Evolutionary conservation across 2,113 vertebrate genomes (phyloP), one percentile per base, ranked within the genome.

Genomic region (Camelus dromedarius): DNA sequence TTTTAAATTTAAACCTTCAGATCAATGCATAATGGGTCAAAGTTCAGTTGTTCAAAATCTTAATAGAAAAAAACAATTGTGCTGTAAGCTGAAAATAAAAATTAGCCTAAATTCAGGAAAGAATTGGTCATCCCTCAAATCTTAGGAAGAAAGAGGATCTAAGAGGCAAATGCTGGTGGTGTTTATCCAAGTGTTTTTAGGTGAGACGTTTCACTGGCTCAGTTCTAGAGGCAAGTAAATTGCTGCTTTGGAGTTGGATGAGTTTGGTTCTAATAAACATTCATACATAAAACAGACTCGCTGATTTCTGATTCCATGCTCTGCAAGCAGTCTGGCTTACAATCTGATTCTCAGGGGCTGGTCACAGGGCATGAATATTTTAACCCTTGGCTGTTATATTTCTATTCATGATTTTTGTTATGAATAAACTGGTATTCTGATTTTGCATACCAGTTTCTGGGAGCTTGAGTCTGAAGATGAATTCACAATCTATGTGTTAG

Each of bases 1-100:
- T 96, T 96, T 91, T 52, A 66, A 19, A 85, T 79, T 58, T 48
- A 83, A 96, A 95, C 32, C 66, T 93, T 76, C 28, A 85, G 56
- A 75, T 54, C 79, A 88, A 18, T 64, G 35, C 95, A 89, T 67
- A 89, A 76, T 38, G 38, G 58, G 67, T 81, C 56, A 64, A 80
- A 52, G 38, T 52, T 24, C 46, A 90, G 32, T 69, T 93, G 77
- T 92, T 84, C 18, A 79, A 50, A 89, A 79, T 70, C 80, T 86
- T 58, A 62, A 38, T 62, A 52, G 76, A 56, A 56, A 92, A 48
- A 13, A 92, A 52, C 24, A 87, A 58, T 67, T 80, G 42, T n/a
- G 30, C 62, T 91, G 11, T 56, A 54, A 64, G 16, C 46, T 76
- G n/a, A 60, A 80, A 81, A 42, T 42, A 84, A 60, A 83, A 52